These are phyloP conservation scores for Valencia hispanica DNA, from an alignment of 2,797 vertebrate species.

Conservation along the genomic window DNA sequence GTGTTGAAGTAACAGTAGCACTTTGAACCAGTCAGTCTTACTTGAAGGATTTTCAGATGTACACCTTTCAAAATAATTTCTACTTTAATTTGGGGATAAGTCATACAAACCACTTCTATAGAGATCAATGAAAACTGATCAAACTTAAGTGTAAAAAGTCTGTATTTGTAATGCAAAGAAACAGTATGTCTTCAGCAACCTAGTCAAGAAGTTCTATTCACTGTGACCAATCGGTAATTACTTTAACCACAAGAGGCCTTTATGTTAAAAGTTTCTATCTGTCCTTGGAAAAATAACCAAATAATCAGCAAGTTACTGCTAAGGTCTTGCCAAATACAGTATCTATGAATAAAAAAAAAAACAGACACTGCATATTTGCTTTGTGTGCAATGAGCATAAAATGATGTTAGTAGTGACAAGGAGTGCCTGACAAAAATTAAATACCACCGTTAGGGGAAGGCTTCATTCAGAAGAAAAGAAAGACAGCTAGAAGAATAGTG, in stretches of 20 bases:
- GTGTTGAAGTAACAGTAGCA: too few relatives aligned
- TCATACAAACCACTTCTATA: background rate
- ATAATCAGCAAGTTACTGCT: background rate
- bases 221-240: too few relatives aligned
- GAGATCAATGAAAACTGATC: background rate
- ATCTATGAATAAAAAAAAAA: slow-evolving; percentile 21
- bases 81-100: too few relatives aligned
- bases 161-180: background rate
- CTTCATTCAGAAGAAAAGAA: slow-evolving; percentile 41
- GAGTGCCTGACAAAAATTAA: slow-evolving; percentile 61
- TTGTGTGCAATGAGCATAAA: slow-evolving; percentile 42
- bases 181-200: too few relatives aligned
- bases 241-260: background rate
- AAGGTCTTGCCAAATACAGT: background rate
- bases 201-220: too few relatives aligned
- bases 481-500: slow-evolving; percentile 60
- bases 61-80: too few relatives aligned
- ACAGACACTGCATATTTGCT: slow-evolving; percentile 15
- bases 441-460: slow-evolving; percentile 55
- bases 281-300: background rate
- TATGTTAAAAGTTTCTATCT: background rate
- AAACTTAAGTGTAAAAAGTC: background rate
- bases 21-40: too few relatives aligned
- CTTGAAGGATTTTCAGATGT: too few relatives aligned
- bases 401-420: slow-evolving; percentile 52